phyloP scores from a whole-genome alignment of 2,113 vertebrate genomes.

The Paramisgurnus dabryanus region DNA sequence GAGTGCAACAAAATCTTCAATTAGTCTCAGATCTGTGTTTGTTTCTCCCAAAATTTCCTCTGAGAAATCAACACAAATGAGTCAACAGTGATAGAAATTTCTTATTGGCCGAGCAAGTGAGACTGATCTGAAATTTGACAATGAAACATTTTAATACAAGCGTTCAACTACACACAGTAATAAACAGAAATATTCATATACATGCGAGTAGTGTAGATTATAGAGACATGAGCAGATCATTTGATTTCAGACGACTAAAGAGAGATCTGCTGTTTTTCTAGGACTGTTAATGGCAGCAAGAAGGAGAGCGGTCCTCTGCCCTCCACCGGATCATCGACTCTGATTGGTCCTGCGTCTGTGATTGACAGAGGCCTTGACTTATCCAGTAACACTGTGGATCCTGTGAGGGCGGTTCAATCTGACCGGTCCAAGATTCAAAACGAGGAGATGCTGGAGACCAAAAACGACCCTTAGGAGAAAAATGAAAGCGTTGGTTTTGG shows the following conservation, averaged over 20 bases:
- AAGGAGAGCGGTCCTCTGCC: slow-evolving; percentile 64
- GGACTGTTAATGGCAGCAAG: slow-evolving; percentile 80
- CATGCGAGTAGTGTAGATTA: too few relatives aligned
- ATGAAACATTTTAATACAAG: too few relatives aligned
- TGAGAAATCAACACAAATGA: too few relatives aligned
- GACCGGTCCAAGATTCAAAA: slow-evolving; percentile 65
- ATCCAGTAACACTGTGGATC: slow-evolving; percentile 58
- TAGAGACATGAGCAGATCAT: too few relatives aligned
- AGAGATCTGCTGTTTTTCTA: slow-evolving; percentile 52
- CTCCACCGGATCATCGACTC: slow-evolving; percentile 53
- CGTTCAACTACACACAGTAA: too few relatives aligned
- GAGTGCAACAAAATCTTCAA: neutral
- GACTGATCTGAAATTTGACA: too few relatives aligned
- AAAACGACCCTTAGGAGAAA: slow-evolving; percentile 68
- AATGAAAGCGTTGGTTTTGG: slow-evolving; percentile 50
- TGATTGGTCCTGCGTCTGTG: slow-evolving; percentile 56
- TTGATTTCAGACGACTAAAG: neutral
- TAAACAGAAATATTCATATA: too few relatives aligned
- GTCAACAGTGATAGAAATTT: too few relatives aligned
- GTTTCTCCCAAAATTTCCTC: too few relatives aligned
- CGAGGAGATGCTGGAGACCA: slow-evolving; percentile 71
- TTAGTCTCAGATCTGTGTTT: too few relatives aligned
- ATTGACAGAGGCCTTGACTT: slow-evolving; percentile 62
- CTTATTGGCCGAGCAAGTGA: too few relatives aligned
- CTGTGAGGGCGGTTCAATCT: slow-evolving; percentile 51